These are phyloP conservation scores for Lacerta viridis DNA, from an alignment of 2,797 vertebrate genomes.

Conservation along the genomic window DNA sequence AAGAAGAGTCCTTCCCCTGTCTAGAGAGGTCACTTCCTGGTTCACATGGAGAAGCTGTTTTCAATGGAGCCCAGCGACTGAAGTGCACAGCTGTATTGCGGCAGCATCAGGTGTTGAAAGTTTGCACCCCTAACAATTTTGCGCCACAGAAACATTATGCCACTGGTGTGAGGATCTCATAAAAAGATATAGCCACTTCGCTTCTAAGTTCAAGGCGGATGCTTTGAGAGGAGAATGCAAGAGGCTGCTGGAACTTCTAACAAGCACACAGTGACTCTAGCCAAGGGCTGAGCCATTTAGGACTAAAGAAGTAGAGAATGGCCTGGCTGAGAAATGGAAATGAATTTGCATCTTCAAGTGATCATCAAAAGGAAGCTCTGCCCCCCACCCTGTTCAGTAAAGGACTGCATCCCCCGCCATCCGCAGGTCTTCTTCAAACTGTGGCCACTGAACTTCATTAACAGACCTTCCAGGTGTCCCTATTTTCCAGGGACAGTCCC, in stretches of 20 bases:
- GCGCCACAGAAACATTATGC: too few species aligned
- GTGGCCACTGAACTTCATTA: background rate
- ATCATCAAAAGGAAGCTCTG: background rate
- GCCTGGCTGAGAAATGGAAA: background rate
- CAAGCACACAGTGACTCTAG: background rate
- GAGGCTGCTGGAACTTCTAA: background rate
- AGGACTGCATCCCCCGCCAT: background rate
- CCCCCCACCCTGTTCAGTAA: too few species aligned
- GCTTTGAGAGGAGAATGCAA: background rate
- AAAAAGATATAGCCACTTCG: background rate
- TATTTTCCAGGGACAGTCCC: too few species aligned
- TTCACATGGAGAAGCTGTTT: too few species aligned
- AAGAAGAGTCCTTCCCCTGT: too few species aligned
- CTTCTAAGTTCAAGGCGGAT: too few species aligned
- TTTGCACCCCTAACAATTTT: too few species aligned
- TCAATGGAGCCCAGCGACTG: too few species aligned
- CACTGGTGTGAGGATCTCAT: background rate
- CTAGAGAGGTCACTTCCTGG: too few species aligned
- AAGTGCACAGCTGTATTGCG: too few species aligned
- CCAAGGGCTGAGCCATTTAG: background rate
- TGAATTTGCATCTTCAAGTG: background rate
- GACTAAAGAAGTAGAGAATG: background rate
- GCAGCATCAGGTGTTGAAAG: too few species aligned
- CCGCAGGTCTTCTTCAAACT: background rate
- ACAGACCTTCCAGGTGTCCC: too few species aligned